A percentile compares a stretch with the other conserved stretches of the same genome.
phyloP scores from a whole-genome alignment of 2,113 vertebrate species.

The Naja naja region DNA sequence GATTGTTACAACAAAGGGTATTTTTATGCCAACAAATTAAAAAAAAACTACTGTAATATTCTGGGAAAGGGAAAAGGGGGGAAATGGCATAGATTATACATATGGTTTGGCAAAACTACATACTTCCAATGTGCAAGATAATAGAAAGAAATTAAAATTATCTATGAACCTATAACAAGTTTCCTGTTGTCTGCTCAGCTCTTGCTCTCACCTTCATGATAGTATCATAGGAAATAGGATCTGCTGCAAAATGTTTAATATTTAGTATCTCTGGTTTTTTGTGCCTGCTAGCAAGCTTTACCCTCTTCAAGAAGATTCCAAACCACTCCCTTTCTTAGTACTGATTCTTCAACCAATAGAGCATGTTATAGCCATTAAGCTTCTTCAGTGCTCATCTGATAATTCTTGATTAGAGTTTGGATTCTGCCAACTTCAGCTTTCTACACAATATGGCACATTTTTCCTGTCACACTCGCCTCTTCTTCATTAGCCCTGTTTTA shows the following conservation, averaged over 20 bases:
- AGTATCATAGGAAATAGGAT: background rate
- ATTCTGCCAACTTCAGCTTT: background rate
- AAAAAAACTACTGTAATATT: background rate
- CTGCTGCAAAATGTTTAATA: background rate
- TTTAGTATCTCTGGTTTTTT: background rate
- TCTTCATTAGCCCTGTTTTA: background rate
- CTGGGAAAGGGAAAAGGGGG: background rate
- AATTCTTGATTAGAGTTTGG: background rate
- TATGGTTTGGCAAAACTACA: background rate
- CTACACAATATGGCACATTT: background rate
- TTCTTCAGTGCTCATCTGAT: background rate
- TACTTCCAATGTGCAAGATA: background rate
- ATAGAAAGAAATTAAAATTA: background rate
- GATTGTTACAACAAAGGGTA: background rate
- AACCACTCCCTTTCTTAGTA: background rate
- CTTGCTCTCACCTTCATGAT: background rate
- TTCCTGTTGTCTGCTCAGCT: background rate
- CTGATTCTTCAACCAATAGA: background rate
- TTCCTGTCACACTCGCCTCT: background rate
- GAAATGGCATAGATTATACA: background rate
- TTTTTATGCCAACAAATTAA: background rate
- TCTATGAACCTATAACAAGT: background rate
- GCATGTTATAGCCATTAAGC: background rate
- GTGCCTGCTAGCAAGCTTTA: background rate
- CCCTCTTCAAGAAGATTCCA: background rate